phyloP scores from a whole-genome alignment of 2,113 vertebrate species.

The Deroptyus accipitrinus region DNA sequence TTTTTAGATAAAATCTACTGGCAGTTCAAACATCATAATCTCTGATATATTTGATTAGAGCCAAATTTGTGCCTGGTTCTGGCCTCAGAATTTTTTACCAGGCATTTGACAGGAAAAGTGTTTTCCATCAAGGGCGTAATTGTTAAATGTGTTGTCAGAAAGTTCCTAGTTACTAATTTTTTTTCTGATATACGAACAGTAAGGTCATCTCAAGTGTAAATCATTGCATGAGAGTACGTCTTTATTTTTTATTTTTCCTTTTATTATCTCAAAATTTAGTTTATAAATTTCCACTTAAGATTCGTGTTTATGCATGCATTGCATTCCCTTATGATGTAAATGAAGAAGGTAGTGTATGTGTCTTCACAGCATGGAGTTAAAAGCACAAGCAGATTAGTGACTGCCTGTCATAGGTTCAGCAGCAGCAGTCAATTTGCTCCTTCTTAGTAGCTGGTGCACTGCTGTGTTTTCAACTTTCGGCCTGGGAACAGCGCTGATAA shows the following conservation, averaged over 20 bases:
- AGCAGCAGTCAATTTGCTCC: too few relatives aligned
- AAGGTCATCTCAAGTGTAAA: not conserved
- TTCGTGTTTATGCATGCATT: not conserved
- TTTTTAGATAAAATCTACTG: not conserved
- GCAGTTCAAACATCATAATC: not conserved
- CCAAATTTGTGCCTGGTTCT: not conserved
- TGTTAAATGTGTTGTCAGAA: conserved; percentile 3
- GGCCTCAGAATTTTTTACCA: not conserved
- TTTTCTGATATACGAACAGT: not conserved
- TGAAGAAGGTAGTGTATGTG: not conserved
- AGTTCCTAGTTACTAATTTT: not conserved
- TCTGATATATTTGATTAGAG: not conserved
- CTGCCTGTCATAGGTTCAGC: not conserved
- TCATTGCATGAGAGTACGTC: not conserved
- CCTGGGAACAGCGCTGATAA: too few relatives aligned
- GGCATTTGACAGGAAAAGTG: not conserved
- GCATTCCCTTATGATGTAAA: not conserved
- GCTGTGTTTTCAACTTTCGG: too few relatives aligned
- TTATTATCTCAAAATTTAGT: not conserved
- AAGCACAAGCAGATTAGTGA: not conserved
- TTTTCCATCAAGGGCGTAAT: not conserved
- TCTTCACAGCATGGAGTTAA: not conserved
- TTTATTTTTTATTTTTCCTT: not conserved
- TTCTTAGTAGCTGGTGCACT: too few relatives aligned
- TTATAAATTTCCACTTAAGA: not conserved